phyloP scores from a whole-genome alignment of 2,888 invertebrate genomes.

The Heliothis peltigera region DNA sequence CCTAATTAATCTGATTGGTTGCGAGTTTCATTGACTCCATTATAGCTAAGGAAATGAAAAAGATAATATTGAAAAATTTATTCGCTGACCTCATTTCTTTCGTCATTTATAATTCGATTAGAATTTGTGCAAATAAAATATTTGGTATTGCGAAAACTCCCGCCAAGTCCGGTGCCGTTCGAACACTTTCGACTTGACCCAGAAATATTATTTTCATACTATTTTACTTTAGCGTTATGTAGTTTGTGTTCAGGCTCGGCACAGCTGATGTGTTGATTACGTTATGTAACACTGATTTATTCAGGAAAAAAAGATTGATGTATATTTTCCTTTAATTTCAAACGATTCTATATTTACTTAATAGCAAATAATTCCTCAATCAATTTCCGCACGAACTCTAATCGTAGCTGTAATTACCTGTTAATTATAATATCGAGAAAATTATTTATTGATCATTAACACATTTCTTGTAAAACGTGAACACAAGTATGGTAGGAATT shows the following conservation, averaged over 20 bases:
- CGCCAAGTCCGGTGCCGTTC: conserved; percentile 27
- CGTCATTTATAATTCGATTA: conserved; percentile 24
- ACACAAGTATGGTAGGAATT: conserved; percentile 26
- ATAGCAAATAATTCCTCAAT: conserved; percentile 16
- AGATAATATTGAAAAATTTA: not conserved
- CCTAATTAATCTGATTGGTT: conserved; percentile 63
- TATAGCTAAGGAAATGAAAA: not conserved
- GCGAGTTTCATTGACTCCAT: conserved; percentile 21
- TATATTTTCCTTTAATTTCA: not conserved
- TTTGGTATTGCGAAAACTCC: conserved; percentile 57
- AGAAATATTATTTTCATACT: conserved; percentile 46
- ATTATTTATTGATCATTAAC: conserved; percentile 6
- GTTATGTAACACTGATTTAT: conserved; percentile 25
- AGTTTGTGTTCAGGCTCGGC: conserved; percentile 1
- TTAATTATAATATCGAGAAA: conserved; percentile 20
- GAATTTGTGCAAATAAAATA: conserved; percentile 27
- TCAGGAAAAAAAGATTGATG: not conserved
- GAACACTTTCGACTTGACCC: conserved; percentile 55
- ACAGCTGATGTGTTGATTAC: not conserved
- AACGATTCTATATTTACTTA: conserved; percentile 4
- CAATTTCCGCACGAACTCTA: conserved; percentile 24
- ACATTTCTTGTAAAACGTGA: conserved; percentile 15
- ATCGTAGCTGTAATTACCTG: conserved; percentile 26
- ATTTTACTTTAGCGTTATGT: conserved; percentile 48
- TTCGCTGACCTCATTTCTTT: conserved; percentile 37